A percentile compares a stretch with the other conserved stretches of the same genome.
Evolutionary conservation across 2,888 invertebrate genomes (phyloP).

Genomic region (Boloria selene): DNA sequence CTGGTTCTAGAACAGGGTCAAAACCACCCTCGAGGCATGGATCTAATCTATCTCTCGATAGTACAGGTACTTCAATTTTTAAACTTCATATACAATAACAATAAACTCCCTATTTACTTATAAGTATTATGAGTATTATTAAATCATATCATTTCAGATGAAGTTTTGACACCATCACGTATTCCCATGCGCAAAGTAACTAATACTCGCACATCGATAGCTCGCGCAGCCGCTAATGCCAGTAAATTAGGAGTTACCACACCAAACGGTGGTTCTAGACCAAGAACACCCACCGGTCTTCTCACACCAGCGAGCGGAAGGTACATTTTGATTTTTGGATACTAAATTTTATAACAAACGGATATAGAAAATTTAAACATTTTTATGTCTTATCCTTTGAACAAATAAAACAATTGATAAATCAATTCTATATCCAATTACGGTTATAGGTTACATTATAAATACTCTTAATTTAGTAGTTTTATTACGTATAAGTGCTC

Average conservation of each 20-base stretch:
- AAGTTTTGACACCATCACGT: conserved; percentile 88
- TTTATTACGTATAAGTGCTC: not conserved
- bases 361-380: no score
- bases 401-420: not conserved
- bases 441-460: not conserved
- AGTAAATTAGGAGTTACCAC: conserved; percentile 81
- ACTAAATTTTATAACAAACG: not conserved
- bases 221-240: conserved; percentile 83
- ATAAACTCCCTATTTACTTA: not conserved
- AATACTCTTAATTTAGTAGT: conserved; percentile 1
- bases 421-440: conserved; percentile 18
- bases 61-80: conserved; percentile 85
- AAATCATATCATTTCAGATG: conserved; percentile 75
- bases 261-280: conserved; percentile 85
- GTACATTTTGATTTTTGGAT: conserved; percentile 67
- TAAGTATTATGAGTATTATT: no score
- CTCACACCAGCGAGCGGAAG: conserved; percentile 89
- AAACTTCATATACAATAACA: not conserved
- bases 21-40: conserved; percentile 97
- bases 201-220: conserved; percentile 79
- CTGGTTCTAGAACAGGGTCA: conserved; percentile 92
- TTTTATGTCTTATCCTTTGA: not conserved
- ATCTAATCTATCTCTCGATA: conserved; percentile 94
- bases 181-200: conserved; percentile 89
- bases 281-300: conserved; percentile 89